Conservation (phyloP, 2,888 invertebrate genomes). For the Octodonta nipae region DNA sequence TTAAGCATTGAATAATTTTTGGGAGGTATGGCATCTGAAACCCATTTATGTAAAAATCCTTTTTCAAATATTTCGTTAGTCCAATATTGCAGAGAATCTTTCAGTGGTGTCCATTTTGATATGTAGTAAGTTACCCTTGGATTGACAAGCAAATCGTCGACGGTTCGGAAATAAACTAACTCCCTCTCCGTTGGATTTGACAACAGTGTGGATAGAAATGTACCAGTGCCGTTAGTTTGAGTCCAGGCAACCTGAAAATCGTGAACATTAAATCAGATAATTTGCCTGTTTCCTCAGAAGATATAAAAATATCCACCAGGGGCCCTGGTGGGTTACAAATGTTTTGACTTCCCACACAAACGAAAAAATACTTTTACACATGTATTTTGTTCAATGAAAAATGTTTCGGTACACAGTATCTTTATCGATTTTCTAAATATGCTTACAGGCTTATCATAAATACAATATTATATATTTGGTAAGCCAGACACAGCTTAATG, state of each 20-base stretch:
- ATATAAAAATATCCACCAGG: too few relatives aligned
- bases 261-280: too few relatives aligned
- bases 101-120: not conserved
- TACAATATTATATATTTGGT: too few relatives aligned
- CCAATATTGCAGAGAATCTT: not conserved
- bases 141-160: not conserved
- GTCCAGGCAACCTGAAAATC: not conserved
- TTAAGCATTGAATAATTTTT: not conserved
- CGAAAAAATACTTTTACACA: too few relatives aligned
- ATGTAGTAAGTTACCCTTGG: not conserved
- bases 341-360: too few relatives aligned
- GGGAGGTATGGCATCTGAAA: constrained; percentile 1
- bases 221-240: not conserved
- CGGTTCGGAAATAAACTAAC: not conserved
- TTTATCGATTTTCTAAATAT: too few relatives aligned
- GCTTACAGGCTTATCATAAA: too few relatives aligned
- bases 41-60: not conserved
- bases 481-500: too few relatives aligned
- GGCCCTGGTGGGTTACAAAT: too few relatives aligned
- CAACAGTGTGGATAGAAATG: not conserved
- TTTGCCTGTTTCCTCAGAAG: too few relatives aligned
- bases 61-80: not conserved
- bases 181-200: not conserved
- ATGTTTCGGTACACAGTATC: too few relatives aligned
- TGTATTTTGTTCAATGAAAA: too few relatives aligned